Evolutionary conservation across 2,888 invertebrate species (phyloP).

Genomic region (Galeruca laticollis): DNA sequence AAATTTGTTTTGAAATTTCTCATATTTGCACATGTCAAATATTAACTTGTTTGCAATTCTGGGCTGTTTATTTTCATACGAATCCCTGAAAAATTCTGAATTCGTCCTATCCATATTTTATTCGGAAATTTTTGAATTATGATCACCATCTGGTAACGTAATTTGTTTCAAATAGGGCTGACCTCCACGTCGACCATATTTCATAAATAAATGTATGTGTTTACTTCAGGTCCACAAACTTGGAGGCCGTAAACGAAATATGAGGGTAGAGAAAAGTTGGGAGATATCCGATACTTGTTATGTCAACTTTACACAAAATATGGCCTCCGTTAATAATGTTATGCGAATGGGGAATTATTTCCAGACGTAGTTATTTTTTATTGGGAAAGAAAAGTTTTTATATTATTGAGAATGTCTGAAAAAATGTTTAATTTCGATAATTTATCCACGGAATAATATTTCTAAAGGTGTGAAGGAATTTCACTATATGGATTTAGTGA

Average conservation of each 20-base stretch:
- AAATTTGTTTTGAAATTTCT: no score
- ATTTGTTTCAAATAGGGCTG: slow-evolving; percentile 26
- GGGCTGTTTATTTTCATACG: slow-evolving; percentile 3
- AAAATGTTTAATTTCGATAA: neutral
- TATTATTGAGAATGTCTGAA: neutral
- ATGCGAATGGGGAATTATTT: slow-evolving; percentile 3
- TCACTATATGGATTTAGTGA: no score
- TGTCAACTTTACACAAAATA: slow-evolving; percentile 30
- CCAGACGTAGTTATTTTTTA: neutral
- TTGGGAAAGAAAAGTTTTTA: neutral
- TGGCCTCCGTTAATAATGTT: slow-evolving; percentile 19
- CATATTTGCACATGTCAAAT: no score
- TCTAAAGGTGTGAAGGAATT: no score
- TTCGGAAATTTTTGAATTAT: slow-evolving; percentile 16
- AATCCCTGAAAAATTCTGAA: neutral
- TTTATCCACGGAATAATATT: no score
- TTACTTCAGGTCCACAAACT: slow-evolving; percentile 24
- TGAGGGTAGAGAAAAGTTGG: slow-evolving; percentile 27
- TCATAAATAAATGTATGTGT: slow-evolving; percentile 32
- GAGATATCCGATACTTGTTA: slow-evolving; percentile 25
- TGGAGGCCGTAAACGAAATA: slow-evolving; percentile 28
- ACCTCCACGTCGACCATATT: slow-evolving; percentile 29
- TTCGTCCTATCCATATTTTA: slow-evolving; percentile 11
- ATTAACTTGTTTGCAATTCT: no score
- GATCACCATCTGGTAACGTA: slow-evolving; percentile 25